Evolutionary conservation across 2,113 vertebrate genomes (phyloP), one percentile per base, ranked within the genome.

Genomic region (Seriola aureovittata): DNA sequence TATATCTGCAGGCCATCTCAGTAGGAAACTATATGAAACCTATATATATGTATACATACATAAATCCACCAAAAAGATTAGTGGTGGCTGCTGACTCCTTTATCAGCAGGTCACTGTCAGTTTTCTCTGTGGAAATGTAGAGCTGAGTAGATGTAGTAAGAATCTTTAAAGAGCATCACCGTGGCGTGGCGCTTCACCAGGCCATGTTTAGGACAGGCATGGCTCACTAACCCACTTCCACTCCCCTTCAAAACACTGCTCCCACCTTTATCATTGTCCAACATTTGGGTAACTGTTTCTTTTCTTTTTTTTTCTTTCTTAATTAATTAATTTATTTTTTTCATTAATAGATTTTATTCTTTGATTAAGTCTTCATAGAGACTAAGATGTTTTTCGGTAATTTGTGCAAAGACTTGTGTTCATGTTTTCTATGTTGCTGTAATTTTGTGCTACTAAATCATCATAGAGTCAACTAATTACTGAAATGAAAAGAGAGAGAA

Each of bases 401-500:
- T 97, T 96, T 96, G 95, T 97, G 96, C 96, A 96, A 94, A 94
- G 88, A 96, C 93, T 95, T 95, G 96, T 96, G 96, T 97, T 97
- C 95, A 93, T 96, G 95, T 97, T 97, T 94, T 96, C 96, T 96
- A 94, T 96, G 96, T 98, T 97, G 96, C 97, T 97, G 96, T 98
- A 97, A 97, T 96, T 97, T 97, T 96, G 95, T 97, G 97, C 97
- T 97, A 97, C 95, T 96, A 92, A 96, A 96, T 98, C 96, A 96
- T 95, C 96, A 96, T 96, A 95, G 67, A 97, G 89, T 95, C 96
- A 92, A 96, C 94, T 91, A 91, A 96, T 96, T 93, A 93, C 87
- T 93, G 89, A 94, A 91, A 92, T 75, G 85, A 93, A 92, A 90
- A 90, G 95, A 96, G 94, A 95, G 94, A 92, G 92, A 94, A 95